Evolutionary conservation across 1,140 invertebrate genomes (phyloP), one percentile per base, ranked within the genome.

Genomic region (Fopius arisanus): DNA sequence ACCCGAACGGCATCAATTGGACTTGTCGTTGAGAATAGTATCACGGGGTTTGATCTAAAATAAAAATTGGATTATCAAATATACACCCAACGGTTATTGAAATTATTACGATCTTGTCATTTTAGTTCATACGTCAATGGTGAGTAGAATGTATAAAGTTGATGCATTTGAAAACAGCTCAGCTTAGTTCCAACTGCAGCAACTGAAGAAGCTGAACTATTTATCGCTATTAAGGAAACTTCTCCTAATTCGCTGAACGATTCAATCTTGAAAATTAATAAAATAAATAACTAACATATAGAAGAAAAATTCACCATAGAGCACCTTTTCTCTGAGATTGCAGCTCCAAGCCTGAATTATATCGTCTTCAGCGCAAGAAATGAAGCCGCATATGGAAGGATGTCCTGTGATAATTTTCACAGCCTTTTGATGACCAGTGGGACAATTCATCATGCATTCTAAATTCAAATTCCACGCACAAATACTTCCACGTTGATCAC

Each of bases 311-410:
- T 23, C 23, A 43, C 14, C 19, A 69, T 23, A 23, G 14, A n/a
- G 23, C 26, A 68, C 33, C 23, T 70, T 73, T 0, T 70, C 69
- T 1, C 72, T 71, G 0, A 81, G 69, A 70, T 82, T 80, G 67
- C 81, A 82, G 16, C 77, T 78, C 81, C 81, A 82, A 2, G 80
- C 78, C 74, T 81, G 81, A 14, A 82, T 26, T 6, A 68, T 10
- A 9, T 40, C 12, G n/a, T 74, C 73, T 0, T 70, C n/a, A 2
- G 72, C 73, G 29, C 59, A 76, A 3, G 73, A 80, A n/a, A 82
- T 19, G 66, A 82, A 82, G 5, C 79, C 81, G 33, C 77, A 78
- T 5, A 81, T 79, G 14, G 75, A 72, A 0, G 81, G 79, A 70
- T 82, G 81, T 0, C 70, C 5, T 0, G 29, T 37, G 9, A 82